Evolutionary conservation across 2,113 vertebrate species (phyloP).

Genomic region (Todiramphus chloris): DNA sequence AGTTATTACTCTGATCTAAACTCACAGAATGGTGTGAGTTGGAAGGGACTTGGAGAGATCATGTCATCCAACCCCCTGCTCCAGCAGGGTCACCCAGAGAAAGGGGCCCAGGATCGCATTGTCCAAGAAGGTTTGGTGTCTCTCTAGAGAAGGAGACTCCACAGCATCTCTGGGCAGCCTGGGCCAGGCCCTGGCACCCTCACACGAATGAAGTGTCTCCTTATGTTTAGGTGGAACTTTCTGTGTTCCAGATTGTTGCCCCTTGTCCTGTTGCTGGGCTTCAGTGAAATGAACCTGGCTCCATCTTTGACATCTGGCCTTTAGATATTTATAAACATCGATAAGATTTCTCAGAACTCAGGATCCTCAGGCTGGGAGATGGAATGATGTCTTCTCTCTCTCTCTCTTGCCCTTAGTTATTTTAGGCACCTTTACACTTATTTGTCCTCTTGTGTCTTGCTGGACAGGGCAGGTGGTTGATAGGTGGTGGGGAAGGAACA

Average conservation of each 20-base stretch:
- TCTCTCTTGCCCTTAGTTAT: neutral
- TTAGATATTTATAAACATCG: neutral
- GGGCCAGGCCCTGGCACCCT: neutral
- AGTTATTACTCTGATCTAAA: neutral
- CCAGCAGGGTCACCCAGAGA: neutral
- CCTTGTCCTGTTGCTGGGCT: neutral
- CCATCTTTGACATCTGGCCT: neutral
- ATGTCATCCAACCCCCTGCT: neutral
- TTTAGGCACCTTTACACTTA: neutral
- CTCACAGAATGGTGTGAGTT: neutral
- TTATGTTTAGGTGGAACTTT: neutral
- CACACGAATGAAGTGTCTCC: neutral
- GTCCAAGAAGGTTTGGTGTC: neutral
- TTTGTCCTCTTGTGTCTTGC: neutral
- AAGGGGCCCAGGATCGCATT: neutral
- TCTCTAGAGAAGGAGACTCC: neutral
- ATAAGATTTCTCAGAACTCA: neutral
- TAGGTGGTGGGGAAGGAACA: neutral
- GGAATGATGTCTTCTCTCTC: neutral
- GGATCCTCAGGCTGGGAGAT: neutral
- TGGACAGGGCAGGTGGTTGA: neutral
- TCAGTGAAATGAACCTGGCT: neutral
- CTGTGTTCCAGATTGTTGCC: neutral
- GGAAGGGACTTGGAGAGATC: neutral
- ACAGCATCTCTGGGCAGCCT: neutral